Percentiles rank a stretch among this genome's conserved stretches.
These are phyloP conservation scores for Epirrita christyi DNA, from an alignment of 2,888 invertebrate species.

Conservation along the genomic window DNA sequence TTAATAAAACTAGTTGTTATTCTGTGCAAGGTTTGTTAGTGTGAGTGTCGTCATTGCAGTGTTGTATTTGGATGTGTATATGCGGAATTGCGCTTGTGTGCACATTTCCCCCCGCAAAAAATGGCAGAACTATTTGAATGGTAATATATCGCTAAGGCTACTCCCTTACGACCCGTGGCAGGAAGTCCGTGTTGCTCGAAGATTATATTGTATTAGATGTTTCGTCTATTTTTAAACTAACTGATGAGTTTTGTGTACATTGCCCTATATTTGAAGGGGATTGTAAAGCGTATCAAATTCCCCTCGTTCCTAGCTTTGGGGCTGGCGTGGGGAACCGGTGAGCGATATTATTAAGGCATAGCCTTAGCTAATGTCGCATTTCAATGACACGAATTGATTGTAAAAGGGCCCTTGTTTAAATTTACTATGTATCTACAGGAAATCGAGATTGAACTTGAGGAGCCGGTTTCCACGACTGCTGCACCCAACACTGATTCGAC, in stretches of 20 bases:
- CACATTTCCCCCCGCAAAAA: too few species aligned
- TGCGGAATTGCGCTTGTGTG: too few species aligned
- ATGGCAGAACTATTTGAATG: too few species aligned
- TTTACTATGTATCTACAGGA: conserved; percentile 49
- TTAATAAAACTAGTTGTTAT: too few species aligned
- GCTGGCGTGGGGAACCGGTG: background rate
- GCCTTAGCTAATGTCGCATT: background rate
- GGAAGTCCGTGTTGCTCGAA: too few species aligned
- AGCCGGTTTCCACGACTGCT: conserved; percentile 25
- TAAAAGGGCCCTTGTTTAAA: too few species aligned
- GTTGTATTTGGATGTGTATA: too few species aligned
- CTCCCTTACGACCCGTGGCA: too few species aligned
- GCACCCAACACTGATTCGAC: conserved; percentile 30
- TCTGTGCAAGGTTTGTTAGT: too few species aligned
- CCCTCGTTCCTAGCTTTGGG: conserved; percentile 7
- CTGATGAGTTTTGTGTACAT: background rate
- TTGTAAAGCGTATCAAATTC: conserved; percentile 19
- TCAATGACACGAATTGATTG: background rate
- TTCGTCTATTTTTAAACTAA: background rate
- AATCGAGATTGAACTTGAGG: conserved; percentile 58
- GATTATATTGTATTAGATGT: too few species aligned
- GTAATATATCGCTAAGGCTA: too few species aligned
- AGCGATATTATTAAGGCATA: background rate
- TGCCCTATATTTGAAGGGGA: conserved; percentile 9
- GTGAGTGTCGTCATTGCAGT: too few species aligned